Evolutionary conservation across 2,888 invertebrate species (phyloP), one percentile per base, ranked within the genome.

Genomic region (Torymus aiolomorphi): DNA sequence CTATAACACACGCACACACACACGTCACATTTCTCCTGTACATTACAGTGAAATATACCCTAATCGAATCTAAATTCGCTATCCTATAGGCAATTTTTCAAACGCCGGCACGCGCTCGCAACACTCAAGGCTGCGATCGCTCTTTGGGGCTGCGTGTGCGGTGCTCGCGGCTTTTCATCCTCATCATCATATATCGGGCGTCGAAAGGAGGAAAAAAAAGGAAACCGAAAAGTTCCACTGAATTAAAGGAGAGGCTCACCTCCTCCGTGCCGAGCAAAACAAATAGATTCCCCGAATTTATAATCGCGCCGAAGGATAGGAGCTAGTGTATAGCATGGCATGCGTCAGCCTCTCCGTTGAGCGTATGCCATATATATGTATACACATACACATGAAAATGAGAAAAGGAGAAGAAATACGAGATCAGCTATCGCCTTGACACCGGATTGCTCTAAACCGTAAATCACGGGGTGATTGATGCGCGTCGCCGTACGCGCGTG

Each of bases 271-370:
- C 54, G 71, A 78, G 59, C 61, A 73, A 78, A 78, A 78, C 62
- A 73, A 78, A 66, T 71, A 71, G 71, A 75, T 79, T 70, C 79
- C 42, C n/a, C 71, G 75, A 79, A 79, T 65, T 70, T 75, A 74
- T 70, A 63, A 78, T 78, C 31, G n/a, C 54, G 54, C 14, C 42
- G 54, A 49, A 59, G 24, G 69, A 62, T 70, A 69, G 16, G 8
- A 42, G 42, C 42, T 31, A 5, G 0, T 31, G 5, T 31, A 42
- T 42, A 42, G 42, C 8, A 56, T 31, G 62, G 20, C n/a, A 12
- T 2, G n/a, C 59, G 16, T 42, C 51, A 52, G 66, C 31, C 75
- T n/a, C 24, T 24, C 16, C 51, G 2, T 14, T n/a, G 20, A 1
- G 3, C 10, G 5, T 18, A n/a, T 14, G 42, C 16, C 16, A 5